phyloP scores from a whole-genome alignment of 2,888 invertebrate species.

The Andrena chrysosceles region DNA sequence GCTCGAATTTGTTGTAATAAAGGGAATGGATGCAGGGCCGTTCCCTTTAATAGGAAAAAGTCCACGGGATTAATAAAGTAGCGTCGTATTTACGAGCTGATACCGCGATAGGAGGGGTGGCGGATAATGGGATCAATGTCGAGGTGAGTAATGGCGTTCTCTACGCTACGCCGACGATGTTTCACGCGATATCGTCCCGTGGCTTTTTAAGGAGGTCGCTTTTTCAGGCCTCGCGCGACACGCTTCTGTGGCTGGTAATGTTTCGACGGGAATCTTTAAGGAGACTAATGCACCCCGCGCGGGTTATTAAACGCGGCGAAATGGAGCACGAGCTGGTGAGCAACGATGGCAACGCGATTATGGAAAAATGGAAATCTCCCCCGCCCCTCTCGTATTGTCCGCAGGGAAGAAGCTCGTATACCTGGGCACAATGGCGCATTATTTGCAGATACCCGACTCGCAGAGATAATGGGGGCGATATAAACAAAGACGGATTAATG shows the following conservation, averaged over 20 bases:
- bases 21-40: neutral
- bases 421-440: slow-evolving; percentile 36
- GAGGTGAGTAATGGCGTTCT: slow-evolving; percentile 41
- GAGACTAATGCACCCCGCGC: neutral
- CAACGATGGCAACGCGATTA: slow-evolving; percentile 3
- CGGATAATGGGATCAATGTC: slow-evolving; percentile 41
- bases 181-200: slow-evolving; percentile 17
- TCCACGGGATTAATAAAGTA: slow-evolving; percentile 33
- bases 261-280: neutral
- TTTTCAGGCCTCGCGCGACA: neutral
- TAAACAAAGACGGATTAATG: slow-evolving; percentile 55
- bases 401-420: slow-evolving; percentile 33
- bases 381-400: neutral
- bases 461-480: slow-evolving; percentile 35
- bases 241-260: neutral
- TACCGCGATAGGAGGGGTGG: slow-evolving; percentile 14
- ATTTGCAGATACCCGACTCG: slow-evolving; percentile 26
- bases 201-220: slow-evolving; percentile 26
- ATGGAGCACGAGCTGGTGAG: neutral
- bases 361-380: slow-evolving; percentile 16
- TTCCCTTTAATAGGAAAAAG: slow-evolving; percentile 12
- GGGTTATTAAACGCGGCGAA: slow-evolving; percentile 23
- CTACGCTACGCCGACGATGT: slow-evolving; percentile 25
- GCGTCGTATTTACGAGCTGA: slow-evolving; percentile 22
- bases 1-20: slow-evolving; percentile 12